phyloP scores from a whole-genome alignment of 2,113 vertebrate genomes.

The Theristicus caerulescens region DNA sequence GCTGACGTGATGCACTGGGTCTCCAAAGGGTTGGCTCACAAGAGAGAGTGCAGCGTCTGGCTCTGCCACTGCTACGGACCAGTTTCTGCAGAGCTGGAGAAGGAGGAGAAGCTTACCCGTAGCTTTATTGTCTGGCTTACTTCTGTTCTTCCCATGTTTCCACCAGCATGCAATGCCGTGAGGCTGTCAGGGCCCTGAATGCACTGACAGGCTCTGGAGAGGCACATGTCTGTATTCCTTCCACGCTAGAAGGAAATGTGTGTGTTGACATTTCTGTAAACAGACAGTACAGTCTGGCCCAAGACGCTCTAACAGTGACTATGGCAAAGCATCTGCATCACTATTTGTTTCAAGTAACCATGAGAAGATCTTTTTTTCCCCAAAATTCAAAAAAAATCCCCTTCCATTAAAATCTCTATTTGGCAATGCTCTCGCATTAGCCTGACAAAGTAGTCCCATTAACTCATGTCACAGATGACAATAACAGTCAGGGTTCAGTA shows the following conservation, averaged over 20 bases:
- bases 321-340: not conserved
- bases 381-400: not conserved
- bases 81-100: not conserved
- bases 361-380: not conserved
- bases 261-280: not conserved
- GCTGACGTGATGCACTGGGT: rapidly evolving
- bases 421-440: not conserved
- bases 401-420: not conserved
- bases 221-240: not conserved
- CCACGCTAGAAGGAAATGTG: not conserved
- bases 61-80: not conserved
- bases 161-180: not conserved
- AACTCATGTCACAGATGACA: not conserved
- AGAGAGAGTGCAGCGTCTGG: not conserved
- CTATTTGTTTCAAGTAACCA: not conserved
- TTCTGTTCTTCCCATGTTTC: not conserved
- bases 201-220: not conserved
- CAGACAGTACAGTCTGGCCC: too few relatives aligned
- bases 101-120: not conserved
- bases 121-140: not conserved
- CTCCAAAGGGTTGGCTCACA: not conserved
- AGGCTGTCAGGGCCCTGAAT: not conserved
- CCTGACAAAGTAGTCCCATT: not conserved
- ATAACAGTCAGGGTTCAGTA: not conserved
- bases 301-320: not conserved